Base-by-base conservation (phyloP, 2,888 invertebrate genomes). In the Protophormia terraenovae region DNA sequence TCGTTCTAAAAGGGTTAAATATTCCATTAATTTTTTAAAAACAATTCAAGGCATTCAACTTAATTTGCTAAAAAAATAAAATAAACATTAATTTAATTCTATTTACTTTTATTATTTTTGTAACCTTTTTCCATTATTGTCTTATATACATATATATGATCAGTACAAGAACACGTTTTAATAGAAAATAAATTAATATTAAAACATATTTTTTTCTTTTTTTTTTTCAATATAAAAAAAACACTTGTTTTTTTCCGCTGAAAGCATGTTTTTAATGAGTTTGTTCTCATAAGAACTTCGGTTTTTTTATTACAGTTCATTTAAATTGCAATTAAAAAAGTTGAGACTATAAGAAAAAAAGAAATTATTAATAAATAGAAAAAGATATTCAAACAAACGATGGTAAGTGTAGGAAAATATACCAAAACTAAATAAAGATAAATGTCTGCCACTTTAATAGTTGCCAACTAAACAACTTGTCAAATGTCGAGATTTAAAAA, bases 201-300 rank as follows among this genome's bases (percentile, higher is more conserved):
- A 6, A 4, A 6, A 45, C 41, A 41, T n/a, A n/a, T 45, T 1
- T 45, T 19, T 47, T 19, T 47, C 5, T 47, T 47, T 47, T 8
- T n/a, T 71, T 71, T 71, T n/a, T n/a, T 69, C 24, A 19, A 35
- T 41, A 60, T 19, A 62, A 60, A n/a, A n/a, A n/a, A n/a, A 73
- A 60, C 60, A 73, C 47, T 35, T 73, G 47, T 73, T 62, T 12
- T 47, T 60, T 73, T 60, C 32, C 60, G 12, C 32, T 22, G 22
- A 47, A 60, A 47, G 7, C 41, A 47, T 32, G 2, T 72, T 58
- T 41, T 60, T n/a, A n/a, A n/a, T n/a, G n/a, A n/a, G n/a, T n/a
- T 27, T 50, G 22, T 47, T 22, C 7, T 12, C 12, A n/a, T n/a
- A 45, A 27, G 3, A 29, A 27, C 55, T 55, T 55, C 27, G 27